A percentile compares a stretch with the other conserved stretches of the same genome.
Conservation (phyloP, 2,888 invertebrate genomes). For the Athripsodes cinereus region DNA sequence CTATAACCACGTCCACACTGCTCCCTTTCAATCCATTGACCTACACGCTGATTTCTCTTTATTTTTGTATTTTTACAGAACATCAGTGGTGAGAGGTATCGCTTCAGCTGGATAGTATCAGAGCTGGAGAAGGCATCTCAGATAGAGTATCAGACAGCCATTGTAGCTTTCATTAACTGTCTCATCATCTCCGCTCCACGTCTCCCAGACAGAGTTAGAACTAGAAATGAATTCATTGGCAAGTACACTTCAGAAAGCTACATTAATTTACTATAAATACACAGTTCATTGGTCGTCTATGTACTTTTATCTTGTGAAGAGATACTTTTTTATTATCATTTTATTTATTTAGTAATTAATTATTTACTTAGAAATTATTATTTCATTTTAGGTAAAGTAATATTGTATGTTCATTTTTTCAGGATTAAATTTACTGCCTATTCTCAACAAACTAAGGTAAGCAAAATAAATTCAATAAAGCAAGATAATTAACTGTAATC, state of each 20-base stretch:
- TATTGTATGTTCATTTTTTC: constrained; percentile 38
- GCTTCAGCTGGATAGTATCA: constrained; percentile 80
- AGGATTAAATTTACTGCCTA: constrained; percentile 85
- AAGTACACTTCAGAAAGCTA: constrained; percentile 34
- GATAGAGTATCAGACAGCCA: constrained; percentile 84
- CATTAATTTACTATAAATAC: neutral
- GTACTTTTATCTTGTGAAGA: no score
- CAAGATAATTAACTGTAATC: no score
- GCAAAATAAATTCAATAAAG: no score
- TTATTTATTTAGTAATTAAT: no score
- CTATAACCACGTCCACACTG: no score
- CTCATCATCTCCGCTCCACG: constrained; percentile 86
- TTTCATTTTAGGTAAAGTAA: no score
- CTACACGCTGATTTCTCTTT: neutral
- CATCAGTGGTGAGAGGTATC: constrained; percentile 81
- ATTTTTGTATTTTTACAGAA: constrained; percentile 48
- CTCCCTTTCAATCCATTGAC: no score
- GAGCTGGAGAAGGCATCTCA: constrained; percentile 77
- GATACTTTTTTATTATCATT: no score
- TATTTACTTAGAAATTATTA: no score
- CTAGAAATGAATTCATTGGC: constrained; percentile 95
- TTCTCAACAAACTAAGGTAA: constrained; percentile 81
- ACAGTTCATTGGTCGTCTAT: no score
- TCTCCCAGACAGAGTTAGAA: constrained; percentile 77
- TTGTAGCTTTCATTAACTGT: constrained; percentile 93